Evolutionary conservation across 2,888 invertebrate genomes (phyloP).

Genomic region (Elysia crispata): DNA sequence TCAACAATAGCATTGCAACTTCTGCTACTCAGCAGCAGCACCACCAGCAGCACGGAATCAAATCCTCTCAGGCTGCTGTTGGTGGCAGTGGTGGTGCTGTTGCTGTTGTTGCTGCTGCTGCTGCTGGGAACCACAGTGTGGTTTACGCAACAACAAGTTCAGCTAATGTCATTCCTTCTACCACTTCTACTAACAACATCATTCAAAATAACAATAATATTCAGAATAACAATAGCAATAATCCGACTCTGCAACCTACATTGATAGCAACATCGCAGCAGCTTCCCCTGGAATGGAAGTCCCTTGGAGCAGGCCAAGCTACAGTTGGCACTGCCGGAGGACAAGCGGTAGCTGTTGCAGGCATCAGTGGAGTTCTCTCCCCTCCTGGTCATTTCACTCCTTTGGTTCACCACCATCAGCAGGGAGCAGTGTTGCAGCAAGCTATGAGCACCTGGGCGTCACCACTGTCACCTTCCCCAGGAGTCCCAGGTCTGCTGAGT

Average conservation of each 20-base stretch:
- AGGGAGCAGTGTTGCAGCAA: conserved; percentile 37
- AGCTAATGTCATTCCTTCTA: conserved; percentile 22
- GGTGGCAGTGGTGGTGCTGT: conserved; percentile 28
- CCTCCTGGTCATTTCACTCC: conserved; percentile 48
- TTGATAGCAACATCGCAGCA: conserved; percentile 36
- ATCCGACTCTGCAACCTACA: conserved; percentile 15
- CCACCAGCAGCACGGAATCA: conserved; percentile 39
- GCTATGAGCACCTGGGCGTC: conserved; percentile 47
- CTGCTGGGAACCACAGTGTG: not conserved
- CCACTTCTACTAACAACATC: conserved; percentile 26
- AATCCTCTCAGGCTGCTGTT: conserved; percentile 14
- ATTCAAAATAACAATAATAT: conserved; percentile 14
- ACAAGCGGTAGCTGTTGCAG: conserved; percentile 36
- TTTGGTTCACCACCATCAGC: conserved; percentile 45
- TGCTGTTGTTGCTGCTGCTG: conserved; percentile 29
- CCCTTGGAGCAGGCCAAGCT: conserved; percentile 25
- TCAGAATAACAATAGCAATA: conserved; percentile 2
- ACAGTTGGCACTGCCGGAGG: not conserved
- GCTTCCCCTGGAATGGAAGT: conserved; percentile 46
- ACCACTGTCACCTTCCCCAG: conserved; percentile 44
- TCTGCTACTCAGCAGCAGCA: conserved; percentile 22
- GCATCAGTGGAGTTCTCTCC: conserved; percentile 44
- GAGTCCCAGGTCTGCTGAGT: conserved; percentile 47
- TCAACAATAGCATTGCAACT: conserved; percentile 15
- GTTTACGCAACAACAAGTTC: not conserved